Conservation (phyloP, 1,140 invertebrate species). For the Pseudomyrmex gracilis region DNA sequence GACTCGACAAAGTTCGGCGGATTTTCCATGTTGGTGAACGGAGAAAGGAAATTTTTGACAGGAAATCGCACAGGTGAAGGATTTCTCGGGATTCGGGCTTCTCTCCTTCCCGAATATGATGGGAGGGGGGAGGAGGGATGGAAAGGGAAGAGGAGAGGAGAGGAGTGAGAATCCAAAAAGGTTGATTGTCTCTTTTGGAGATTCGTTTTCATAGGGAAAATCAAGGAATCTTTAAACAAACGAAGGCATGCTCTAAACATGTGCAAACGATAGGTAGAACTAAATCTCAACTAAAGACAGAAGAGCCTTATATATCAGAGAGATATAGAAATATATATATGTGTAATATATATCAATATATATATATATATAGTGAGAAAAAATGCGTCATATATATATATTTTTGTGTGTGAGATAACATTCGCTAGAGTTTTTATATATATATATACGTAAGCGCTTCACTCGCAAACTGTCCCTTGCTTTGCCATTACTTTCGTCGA, state of each 20-base stretch:
- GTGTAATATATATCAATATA: conserved; percentile 66
- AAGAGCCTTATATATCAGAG: conserved; percentile 85
- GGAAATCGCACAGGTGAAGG: too few relatives aligned
- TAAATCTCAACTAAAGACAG: conserved; percentile 86
- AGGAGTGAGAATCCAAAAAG: not conserved
- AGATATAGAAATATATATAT: conserved; percentile 77
- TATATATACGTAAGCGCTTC: conserved; percentile 74
- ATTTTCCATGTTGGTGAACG: conserved; percentile 31
- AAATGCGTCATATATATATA: conserved; percentile 74
- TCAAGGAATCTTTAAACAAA: conserved; percentile 83
- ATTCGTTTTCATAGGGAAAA: conserved; percentile 53
- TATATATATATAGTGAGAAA: conserved; percentile 76
- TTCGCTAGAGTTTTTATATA: conserved; percentile 78
- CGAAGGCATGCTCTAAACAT: conserved; percentile 86
- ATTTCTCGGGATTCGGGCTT: too few relatives aligned
- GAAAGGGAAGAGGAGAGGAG: not conserved
- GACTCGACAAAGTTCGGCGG: conserved; percentile 80
- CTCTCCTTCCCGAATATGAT: too few relatives aligned
- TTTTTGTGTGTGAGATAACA: conserved; percentile 79
- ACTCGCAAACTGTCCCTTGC: conserved; percentile 67
- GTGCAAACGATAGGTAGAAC: conserved; percentile 85
- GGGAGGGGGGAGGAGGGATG: too few relatives aligned
- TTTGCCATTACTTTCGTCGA: conserved; percentile 66
- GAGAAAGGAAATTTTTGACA: too few relatives aligned
- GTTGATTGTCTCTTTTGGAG: conserved; percentile 10